Evolutionary conservation across 2,113 vertebrate species (phyloP), one percentile per base, ranked within the genome.

Genomic region (Podarcis raffonei): DNA sequence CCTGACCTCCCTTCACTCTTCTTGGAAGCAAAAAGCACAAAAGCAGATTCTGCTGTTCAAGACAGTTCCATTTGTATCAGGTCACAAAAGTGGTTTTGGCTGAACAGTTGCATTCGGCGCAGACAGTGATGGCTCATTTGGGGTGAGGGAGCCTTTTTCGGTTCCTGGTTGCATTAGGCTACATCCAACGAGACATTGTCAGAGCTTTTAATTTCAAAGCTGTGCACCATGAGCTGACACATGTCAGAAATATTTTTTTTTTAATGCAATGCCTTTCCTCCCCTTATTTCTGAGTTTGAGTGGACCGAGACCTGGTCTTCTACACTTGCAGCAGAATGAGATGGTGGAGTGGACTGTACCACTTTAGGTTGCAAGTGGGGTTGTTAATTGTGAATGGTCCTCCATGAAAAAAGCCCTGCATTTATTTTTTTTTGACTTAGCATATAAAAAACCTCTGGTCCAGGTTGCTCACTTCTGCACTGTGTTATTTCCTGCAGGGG

Each of bases 81-180:
- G 59, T 83, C 0, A 0, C 95, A 93, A 92, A 71, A 92, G 93
- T 87, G 90, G 90, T 95, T 94, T 94, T 0, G 0, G 86, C 79
- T 12, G 89, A 95, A 90, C 92, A 93, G 89, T 93, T 85, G 81
- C 92, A 93, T 94, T 93, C 92, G 92, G 68, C 84, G 81, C 42
- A 84, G 91, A 91, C 92, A 94, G 83, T 92, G 91, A 95, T 91
- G 94, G 89, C 92, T 95, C 94, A 93, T 85, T 91, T 83, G 90
- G 90, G 81, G 92, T 59, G 22, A 69, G 62, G 82, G 88, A 0
- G 2, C 90, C 91, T 87, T 96, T 94, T 94, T 88, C 48, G 48
- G 71, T 62, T 87, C 86, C 87, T 94, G 92, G 87, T 93, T 78
- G 72, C 0, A 0, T 92, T 92, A 89, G 78, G 89, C 84, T 92